These are phyloP conservation scores for Drosophila meridionalis DNA, from an alignment of 2,888 invertebrate species.

Conservation along the genomic window DNA sequence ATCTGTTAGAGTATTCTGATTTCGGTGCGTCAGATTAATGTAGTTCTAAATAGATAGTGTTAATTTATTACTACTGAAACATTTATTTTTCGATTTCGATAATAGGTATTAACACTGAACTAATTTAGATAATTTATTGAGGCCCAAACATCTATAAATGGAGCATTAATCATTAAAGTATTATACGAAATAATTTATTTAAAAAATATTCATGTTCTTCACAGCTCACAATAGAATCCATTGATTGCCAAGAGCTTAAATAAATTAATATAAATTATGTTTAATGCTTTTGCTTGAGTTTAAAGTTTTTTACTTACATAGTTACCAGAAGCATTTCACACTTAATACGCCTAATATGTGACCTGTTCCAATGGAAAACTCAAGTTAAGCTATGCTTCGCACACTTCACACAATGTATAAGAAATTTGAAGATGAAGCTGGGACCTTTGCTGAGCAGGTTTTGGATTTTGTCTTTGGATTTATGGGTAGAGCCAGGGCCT, in stretches of 20 bases:
- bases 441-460: constrained; percentile 39
- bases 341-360: constrained; percentile 1
- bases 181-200: background rate
- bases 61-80: too few species aligned
- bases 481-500: constrained; percentile 30
- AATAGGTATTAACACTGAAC: background rate
- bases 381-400: constrained; percentile 13
- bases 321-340: background rate
- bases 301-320: background rate
- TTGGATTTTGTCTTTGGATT: constrained; percentile 19
- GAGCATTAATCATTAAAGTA: background rate
- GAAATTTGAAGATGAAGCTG: constrained; percentile 15
- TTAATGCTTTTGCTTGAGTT: background rate
- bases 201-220: background rate
- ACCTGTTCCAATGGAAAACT: constrained; percentile 21
- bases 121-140: background rate
- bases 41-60: too few species aligned
- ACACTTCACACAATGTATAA: background rate
- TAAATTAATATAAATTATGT: background rate
- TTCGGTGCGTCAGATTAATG: too few species aligned
- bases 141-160: background rate
- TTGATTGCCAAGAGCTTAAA: too few species aligned
- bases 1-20: too few species aligned
- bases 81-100: background rate
- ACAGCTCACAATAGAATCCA: background rate